Conservation (phyloP, 2,113 vertebrate genomes). For the Leptodactylus fuscus region DNA sequence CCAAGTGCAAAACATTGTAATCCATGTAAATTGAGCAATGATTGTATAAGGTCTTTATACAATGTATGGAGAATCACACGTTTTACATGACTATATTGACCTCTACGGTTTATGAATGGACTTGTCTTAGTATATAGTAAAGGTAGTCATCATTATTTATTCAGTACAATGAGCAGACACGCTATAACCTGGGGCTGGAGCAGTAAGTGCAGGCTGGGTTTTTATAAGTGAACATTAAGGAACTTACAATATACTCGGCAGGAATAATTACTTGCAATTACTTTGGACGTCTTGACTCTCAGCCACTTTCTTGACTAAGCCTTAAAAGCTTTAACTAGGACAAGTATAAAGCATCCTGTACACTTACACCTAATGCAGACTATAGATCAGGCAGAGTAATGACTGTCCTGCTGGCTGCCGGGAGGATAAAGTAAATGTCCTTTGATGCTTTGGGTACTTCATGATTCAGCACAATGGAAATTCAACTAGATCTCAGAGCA, state of each 20-base stretch:
- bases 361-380: not conserved
- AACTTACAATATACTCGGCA: not conserved
- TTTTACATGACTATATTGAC: not conserved
- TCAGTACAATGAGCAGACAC: not conserved
- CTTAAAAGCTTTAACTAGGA: not conserved
- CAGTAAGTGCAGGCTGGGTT: not conserved
- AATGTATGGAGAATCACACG: not conserved
- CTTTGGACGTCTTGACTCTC: not conserved
- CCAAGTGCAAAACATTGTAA: too few species aligned
- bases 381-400: not conserved
- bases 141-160: not conserved
- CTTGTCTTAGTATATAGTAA: not conserved
- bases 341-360: not conserved
- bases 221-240: slow-evolving; percentile 1
- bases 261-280: not conserved
- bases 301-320: not conserved
- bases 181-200: not conserved
- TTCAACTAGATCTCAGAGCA: not conserved
- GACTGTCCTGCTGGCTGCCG: not conserved
- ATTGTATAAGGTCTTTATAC: too few species aligned
- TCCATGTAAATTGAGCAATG: too few species aligned
- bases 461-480: not conserved
- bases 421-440: not conserved
- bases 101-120: not conserved
- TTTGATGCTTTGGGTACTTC: not conserved